These are phyloP conservation scores for Erythrolamprus reginae DNA, from an alignment of 2,113 vertebrate species.

Conservation along the genomic window DNA sequence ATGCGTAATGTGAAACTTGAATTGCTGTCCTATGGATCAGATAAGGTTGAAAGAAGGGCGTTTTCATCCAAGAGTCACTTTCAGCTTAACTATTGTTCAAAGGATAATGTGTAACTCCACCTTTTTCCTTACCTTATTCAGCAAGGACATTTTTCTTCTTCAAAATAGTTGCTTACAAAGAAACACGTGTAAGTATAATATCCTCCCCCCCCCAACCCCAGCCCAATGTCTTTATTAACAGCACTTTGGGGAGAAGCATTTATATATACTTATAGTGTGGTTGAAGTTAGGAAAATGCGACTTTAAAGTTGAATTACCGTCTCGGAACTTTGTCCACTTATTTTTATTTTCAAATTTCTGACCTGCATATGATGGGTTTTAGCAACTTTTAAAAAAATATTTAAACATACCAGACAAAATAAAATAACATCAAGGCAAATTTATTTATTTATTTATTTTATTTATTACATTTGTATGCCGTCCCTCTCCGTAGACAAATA, in stretches of 20 bases:
- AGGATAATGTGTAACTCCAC: constrained; percentile 47
- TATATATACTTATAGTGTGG: not conserved
- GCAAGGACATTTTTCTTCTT: constrained; percentile 19
- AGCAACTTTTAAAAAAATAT: not conserved
- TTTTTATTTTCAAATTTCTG: not conserved
- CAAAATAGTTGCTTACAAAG: constrained; percentile 34
- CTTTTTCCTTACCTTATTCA: constrained; percentile 46
- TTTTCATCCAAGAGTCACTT: constrained; percentile 58
- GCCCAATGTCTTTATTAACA: constrained; percentile 15
- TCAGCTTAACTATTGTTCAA: constrained; percentile 58
- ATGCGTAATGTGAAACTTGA: constrained; percentile 49
- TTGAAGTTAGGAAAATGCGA: constrained; percentile 5
- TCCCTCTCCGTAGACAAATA: too few relatives aligned
- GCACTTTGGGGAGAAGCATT: not conserved
- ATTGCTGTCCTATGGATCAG: constrained; percentile 56
- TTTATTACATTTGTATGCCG: too few relatives aligned
- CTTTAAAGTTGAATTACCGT: not conserved
- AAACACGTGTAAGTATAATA: constrained; percentile 14
- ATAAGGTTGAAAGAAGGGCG: constrained; percentile 52
- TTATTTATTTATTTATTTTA: too few relatives aligned
- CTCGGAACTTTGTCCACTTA: not conserved
- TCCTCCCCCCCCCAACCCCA: not conserved
- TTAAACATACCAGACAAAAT: too few relatives aligned
- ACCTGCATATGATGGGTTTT: not conserved
- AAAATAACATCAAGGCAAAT: not conserved